Evolutionary conservation across 2,797 vertebrate genomes (phyloP).

Genomic region (Sebastes kiyomatsui): DNA sequence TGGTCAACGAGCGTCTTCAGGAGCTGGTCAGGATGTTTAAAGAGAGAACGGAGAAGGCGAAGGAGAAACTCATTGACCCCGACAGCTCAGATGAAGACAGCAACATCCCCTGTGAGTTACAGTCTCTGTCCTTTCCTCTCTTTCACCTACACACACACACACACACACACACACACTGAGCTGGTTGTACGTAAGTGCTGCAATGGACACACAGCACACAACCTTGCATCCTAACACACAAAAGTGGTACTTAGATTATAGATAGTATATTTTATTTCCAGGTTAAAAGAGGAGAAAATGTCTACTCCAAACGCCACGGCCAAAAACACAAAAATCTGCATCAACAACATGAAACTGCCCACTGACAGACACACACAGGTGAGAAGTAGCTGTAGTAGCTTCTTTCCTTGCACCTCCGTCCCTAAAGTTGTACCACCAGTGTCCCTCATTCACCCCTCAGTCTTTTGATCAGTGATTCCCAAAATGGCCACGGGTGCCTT

Average conservation of each 20-base stretch:
- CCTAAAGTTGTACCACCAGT: not conserved
- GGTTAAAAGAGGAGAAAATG: constrained; percentile 16
- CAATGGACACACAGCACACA: not conserved
- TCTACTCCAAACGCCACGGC: not conserved
- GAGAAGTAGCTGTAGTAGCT: constrained; percentile 25
- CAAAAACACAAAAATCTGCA: not conserved
- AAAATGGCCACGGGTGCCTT: not conserved
- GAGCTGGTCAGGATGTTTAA: constrained; percentile 95
- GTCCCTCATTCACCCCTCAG: not conserved
- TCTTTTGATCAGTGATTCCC: not conserved
- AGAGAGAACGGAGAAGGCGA: constrained; percentile 93
- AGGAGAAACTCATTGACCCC: constrained; percentile 93
- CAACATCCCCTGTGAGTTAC: constrained; percentile 85
- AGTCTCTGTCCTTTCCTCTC: not conserved
- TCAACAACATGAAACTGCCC: not conserved
- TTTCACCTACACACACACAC: not conserved
- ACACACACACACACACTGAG: not conserved
- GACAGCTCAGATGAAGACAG: constrained; percentile 93
- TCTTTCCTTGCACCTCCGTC: not conserved
- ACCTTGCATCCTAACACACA: not conserved
- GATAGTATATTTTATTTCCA: constrained; percentile 37
- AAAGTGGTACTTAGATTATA: not conserved
- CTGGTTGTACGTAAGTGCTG: not conserved
- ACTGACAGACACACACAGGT: constrained; percentile 7
- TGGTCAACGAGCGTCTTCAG: constrained; percentile 91